Conservation (phyloP, 2,113 vertebrate species). For the Mus pahari region DNA sequence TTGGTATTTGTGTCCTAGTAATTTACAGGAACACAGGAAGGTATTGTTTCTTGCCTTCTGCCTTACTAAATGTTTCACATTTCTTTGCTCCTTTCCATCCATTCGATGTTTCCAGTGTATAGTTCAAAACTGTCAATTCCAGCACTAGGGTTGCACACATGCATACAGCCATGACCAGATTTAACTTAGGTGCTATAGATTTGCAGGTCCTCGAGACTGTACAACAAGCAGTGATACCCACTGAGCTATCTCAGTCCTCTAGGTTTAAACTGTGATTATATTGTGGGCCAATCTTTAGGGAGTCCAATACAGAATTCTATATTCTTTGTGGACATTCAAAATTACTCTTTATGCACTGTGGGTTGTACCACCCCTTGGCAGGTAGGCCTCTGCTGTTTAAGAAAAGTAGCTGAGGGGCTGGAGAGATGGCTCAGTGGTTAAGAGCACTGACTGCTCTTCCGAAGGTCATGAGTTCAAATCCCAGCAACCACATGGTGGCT, state of each 20-base stretch:
- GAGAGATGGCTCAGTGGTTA: no score
- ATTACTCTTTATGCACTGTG: conserved; percentile 24
- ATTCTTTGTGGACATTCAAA: not conserved
- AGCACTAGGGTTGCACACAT: not conserved
- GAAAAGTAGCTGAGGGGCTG: not conserved
- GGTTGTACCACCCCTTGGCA: not conserved
- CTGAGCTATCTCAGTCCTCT: not conserved
- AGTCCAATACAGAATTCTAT: conserved; percentile 10
- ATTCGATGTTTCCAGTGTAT: not conserved
- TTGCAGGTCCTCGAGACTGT: not conserved
- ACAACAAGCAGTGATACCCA: no score
- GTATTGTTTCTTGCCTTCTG: not conserved
- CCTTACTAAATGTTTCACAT: not conserved
- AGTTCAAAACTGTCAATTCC: not conserved
- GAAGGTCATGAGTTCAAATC: no score
- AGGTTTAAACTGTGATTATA: not conserved
- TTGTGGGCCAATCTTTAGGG: not conserved
- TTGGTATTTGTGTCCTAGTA: not conserved
- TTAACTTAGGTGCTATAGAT: not conserved
- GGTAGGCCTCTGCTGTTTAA: not conserved
- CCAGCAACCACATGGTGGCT: no score
- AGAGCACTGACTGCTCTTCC: no score
- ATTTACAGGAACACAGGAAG: not conserved
- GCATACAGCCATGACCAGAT: not conserved
- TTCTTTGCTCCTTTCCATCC: not conserved